A percentile compares a stretch with the other conserved stretches of the same genome.
phyloP scores from a whole-genome alignment of 2,888 invertebrate species.

The Tenthredo distinguenda region DNA sequence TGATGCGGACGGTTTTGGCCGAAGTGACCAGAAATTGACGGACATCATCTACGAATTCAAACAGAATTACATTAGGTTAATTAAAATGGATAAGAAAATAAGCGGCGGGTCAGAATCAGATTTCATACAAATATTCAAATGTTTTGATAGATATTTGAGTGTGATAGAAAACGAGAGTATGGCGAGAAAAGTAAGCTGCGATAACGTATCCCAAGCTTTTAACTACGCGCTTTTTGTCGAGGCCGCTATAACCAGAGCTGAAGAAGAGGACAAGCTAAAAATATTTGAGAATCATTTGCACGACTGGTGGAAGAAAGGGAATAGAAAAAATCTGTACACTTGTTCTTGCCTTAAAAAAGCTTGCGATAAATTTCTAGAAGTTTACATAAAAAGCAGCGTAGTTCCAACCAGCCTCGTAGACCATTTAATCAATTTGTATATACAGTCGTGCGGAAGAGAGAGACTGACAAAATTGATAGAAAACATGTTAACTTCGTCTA shows the following conservation, averaged over 20 bases:
- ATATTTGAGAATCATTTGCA: slow-evolving; percentile 78
- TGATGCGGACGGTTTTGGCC: slow-evolving; percentile 34
- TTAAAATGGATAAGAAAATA: not conserved
- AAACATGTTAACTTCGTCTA: slow-evolving; percentile 62
- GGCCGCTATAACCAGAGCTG: slow-evolving; percentile 78
- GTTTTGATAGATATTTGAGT: slow-evolving; percentile 80
- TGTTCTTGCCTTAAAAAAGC: slow-evolving; percentile 74
- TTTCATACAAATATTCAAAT: slow-evolving; percentile 79
- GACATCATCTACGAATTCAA: not conserved
- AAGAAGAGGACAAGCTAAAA: slow-evolving; percentile 73
- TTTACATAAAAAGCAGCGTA: slow-evolving; percentile 74
- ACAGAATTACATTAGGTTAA: not conserved
- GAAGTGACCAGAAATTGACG: not conserved
- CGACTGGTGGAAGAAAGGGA: slow-evolving; percentile 75
- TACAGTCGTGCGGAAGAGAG: slow-evolving; percentile 74
- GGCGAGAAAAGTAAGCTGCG: slow-evolving; percentile 78
- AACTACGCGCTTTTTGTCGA: slow-evolving; percentile 81
- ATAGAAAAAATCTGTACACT: slow-evolving; percentile 65
- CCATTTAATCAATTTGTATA: slow-evolving; percentile 78
- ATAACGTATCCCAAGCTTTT: slow-evolving; percentile 80
- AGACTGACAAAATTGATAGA: slow-evolving; percentile 76
- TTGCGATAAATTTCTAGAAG: slow-evolving; percentile 78
- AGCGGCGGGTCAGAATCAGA: slow-evolving; percentile 71
- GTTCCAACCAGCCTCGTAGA: slow-evolving; percentile 74
- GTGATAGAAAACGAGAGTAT: slow-evolving; percentile 79